Percentiles rank a stretch among this genome's conserved stretches.
Conservation (phyloP, 2,797 vertebrate species). For the Sparus aurata region DNA sequence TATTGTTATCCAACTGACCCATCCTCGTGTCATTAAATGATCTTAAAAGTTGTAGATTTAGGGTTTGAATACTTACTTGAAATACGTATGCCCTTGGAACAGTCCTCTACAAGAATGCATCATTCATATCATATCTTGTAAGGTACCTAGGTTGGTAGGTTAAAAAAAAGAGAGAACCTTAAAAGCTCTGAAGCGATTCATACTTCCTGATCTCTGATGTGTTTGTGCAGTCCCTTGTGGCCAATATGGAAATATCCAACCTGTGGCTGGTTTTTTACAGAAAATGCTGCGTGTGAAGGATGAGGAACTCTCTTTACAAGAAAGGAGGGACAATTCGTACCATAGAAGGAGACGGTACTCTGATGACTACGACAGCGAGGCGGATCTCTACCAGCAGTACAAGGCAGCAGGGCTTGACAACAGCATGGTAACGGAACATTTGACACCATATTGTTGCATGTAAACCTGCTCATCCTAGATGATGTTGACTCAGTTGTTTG, state of each 20-base stretch:
- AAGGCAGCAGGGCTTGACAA: slow-evolving; percentile 84
- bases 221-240: not conserved
- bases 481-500: not conserved
- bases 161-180: not conserved
- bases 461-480: not conserved
- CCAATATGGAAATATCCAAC: not conserved
- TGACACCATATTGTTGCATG: not conserved
- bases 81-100: not conserved
- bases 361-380: slow-evolving; percentile 91
- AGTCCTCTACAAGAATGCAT: not conserved
- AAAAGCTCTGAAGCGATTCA: not conserved
- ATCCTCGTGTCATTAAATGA: not conserved
- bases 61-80: not conserved
- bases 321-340: slow-evolving; percentile 90
- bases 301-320: slow-evolving; percentile 86
- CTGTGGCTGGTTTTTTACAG: slow-evolving; percentile 68
- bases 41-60: not conserved
- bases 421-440: slow-evolving; percentile 75
- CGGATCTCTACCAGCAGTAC: slow-evolving; percentile 92
- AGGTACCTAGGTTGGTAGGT: not conserved
- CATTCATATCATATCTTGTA: not conserved
- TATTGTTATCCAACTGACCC: not conserved
- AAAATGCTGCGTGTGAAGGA: slow-evolving; percentile 96
- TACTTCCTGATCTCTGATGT: not conserved
- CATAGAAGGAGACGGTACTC: slow-evolving; percentile 89